Evolutionary conservation across 2,888 invertebrate genomes (phyloP).

Genomic region (Seira musarum): DNA sequence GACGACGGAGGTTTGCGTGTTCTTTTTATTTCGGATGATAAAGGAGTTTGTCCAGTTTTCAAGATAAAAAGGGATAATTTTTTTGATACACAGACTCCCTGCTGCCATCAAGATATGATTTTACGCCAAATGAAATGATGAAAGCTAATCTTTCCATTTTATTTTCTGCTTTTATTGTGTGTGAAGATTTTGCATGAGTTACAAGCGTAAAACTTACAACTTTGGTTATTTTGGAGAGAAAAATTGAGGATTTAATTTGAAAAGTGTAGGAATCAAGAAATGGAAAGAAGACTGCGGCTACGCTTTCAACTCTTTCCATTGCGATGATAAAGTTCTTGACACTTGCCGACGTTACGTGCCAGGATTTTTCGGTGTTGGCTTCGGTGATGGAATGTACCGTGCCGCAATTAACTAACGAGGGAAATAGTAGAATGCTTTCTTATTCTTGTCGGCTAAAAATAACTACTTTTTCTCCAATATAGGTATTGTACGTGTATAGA

Average conservation of each 20-base stretch:
- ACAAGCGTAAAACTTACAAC: background rate
- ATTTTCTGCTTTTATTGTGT: conserved; percentile 9
- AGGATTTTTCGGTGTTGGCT: background rate
- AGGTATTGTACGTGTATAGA: too few species aligned
- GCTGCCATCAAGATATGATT: conserved; percentile 68
- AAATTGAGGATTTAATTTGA: background rate
- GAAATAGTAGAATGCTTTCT: background rate
- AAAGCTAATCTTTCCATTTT: conserved; percentile 68
- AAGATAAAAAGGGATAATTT: conserved; percentile 46
- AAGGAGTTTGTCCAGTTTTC: conserved; percentile 68
- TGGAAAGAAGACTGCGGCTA: background rate
- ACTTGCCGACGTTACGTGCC: conserved; percentile 24
- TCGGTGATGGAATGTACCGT: background rate
- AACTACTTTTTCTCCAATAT: background rate
- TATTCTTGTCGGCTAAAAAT: conserved; percentile 6
- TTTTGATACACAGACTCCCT: conserved; percentile 58
- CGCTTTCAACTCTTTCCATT: background rate
- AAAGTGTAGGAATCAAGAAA: background rate
- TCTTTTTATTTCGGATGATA: conserved; percentile 26
- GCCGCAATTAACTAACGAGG: background rate
- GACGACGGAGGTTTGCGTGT: too few species aligned
- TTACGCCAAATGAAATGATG: conserved; percentile 69
- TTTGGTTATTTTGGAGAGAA: background rate
- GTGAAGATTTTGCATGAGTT: background rate
- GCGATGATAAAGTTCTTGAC: conserved; percentile 20